phyloP scores from a whole-genome alignment of 2,888 invertebrate genomes.

The Hylaea fasciaria region DNA sequence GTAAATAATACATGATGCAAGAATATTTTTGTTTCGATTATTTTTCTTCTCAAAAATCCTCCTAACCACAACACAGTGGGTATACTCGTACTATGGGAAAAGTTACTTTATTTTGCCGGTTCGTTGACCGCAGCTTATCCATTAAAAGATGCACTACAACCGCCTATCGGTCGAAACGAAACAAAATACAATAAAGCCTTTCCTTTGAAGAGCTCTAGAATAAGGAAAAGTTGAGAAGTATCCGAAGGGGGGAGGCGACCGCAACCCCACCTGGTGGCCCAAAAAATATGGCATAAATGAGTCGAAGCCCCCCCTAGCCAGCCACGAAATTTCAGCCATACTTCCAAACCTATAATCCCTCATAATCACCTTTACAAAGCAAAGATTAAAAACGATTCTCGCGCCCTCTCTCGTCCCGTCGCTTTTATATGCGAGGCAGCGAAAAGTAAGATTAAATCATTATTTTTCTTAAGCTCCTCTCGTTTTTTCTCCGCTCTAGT shows the following conservation, averaged over 20 bases:
- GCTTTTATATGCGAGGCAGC: conserved; percentile 84
- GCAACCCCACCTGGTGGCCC: conserved; percentile 75
- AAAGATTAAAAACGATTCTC: conserved; percentile 86
- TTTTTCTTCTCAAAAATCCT: no score
- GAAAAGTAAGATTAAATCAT: conserved; percentile 85
- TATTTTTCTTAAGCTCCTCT: conserved; percentile 85
- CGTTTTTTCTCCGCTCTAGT: conserved; percentile 78
- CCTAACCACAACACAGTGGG: not conserved
- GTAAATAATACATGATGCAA: no score
- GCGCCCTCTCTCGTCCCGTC: conserved; percentile 63
- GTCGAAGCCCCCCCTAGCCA: conserved; percentile 69
- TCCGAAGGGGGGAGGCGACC: conserved; percentile 68
- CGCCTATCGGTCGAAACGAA: conserved; percentile 63
- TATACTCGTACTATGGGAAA: not conserved
- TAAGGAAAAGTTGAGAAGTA: conserved; percentile 81
- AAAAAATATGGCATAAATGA: conserved; percentile 82
- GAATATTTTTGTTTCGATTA: no score
- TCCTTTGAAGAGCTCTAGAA: conserved; percentile 77
- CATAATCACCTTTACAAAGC: conserved; percentile 86
- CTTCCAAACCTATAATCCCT: conserved; percentile 86
- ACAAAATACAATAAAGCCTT: conserved; percentile 65
- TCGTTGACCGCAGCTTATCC: conserved; percentile 64
- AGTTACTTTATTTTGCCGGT: conserved; percentile 19
- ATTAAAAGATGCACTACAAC: conserved; percentile 52
- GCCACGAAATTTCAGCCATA: conserved; percentile 83